Percentiles rank a stretch among this genome's conserved stretches.
These are phyloP conservation scores for Haliaeetus leucogaster DNA, from an alignment of 2,113 vertebrate genomes.

Conservation along the genomic window DNA sequence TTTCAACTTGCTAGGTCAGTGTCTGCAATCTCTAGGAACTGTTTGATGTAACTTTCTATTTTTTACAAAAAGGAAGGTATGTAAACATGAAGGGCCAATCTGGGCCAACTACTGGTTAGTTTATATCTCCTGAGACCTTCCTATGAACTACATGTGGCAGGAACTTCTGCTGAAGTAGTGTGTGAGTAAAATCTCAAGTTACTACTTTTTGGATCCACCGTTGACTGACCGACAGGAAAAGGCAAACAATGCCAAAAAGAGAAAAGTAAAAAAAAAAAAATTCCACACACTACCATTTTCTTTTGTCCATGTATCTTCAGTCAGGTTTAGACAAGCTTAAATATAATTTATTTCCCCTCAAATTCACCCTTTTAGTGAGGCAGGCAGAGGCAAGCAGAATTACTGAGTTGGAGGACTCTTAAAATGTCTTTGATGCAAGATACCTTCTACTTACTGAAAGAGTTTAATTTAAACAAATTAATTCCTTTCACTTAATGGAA, in stretches of 20 bases:
- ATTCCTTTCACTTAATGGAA: not conserved
- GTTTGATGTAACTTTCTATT: not conserved
- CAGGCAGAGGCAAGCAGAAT: slow-evolving; percentile 3
- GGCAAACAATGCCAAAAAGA: not conserved
- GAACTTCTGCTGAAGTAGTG: not conserved
- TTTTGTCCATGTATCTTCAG: not conserved
- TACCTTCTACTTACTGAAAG: not conserved
- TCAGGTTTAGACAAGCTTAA: slow-evolving; percentile 5
- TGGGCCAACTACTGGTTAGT: not conserved
- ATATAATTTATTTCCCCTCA: not conserved
- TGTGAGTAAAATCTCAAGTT: slow-evolving; percentile 22
- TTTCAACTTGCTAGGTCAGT: not conserved
- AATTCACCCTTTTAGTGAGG: not conserved
- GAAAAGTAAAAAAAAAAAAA: not conserved
- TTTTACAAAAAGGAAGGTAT: not conserved
- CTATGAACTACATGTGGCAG: not conserved
- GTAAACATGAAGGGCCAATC: not conserved
- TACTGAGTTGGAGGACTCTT: not conserved
- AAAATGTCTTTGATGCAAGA: not conserved
- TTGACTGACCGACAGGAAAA: not conserved
- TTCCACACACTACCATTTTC: not conserved
- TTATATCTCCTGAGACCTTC: not conserved
- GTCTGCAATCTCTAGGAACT: not conserved
- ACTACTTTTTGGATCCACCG: not conserved
- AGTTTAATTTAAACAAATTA: not conserved